phyloP scores from a whole-genome alignment of 2,888 invertebrate species.

The Watsonalla cultraria region DNA sequence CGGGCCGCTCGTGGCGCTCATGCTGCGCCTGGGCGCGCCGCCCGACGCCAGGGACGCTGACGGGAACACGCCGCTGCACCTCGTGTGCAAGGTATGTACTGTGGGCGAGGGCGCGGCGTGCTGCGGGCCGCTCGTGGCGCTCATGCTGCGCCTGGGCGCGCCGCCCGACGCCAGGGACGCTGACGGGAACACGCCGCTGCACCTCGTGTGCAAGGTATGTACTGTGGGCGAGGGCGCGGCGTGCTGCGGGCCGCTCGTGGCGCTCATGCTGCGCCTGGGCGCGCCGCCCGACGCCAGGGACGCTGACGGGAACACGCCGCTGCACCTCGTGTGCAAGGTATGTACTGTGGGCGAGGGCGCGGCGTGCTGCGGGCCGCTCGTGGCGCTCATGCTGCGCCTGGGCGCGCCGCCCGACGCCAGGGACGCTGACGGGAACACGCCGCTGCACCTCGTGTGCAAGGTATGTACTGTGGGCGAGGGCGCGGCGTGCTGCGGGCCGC shows the following conservation, averaged over 20 bases:
- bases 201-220: conserved; percentile 86
- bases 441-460: conserved; percentile 88
- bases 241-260: conserved; percentile 67
- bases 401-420: conserved; percentile 89
- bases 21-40: conserved; percentile 69
- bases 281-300: conserved; percentile 89
- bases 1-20: conserved; percentile 4
- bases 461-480: conserved; percentile 82
- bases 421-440: neutral
- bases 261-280: conserved; percentile 88
- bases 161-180: conserved; percentile 81
- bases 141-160: conserved; percentile 90
- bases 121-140: conserved; percentile 74
- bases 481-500: conserved; percentile 72
- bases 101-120: conserved; percentile 63
- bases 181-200: conserved; percentile 61
- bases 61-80: neutral
- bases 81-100: neutral
- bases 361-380: conserved; percentile 70
- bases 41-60: conserved; percentile 76
- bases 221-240: conserved; percentile 84
- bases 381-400: conserved; percentile 86
- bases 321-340: conserved; percentile 90
- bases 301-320: conserved; percentile 90
- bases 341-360: conserved; percentile 81